phyloP scores from a whole-genome alignment of 2,113 vertebrate genomes.

The Equus przewalskii region DNA sequence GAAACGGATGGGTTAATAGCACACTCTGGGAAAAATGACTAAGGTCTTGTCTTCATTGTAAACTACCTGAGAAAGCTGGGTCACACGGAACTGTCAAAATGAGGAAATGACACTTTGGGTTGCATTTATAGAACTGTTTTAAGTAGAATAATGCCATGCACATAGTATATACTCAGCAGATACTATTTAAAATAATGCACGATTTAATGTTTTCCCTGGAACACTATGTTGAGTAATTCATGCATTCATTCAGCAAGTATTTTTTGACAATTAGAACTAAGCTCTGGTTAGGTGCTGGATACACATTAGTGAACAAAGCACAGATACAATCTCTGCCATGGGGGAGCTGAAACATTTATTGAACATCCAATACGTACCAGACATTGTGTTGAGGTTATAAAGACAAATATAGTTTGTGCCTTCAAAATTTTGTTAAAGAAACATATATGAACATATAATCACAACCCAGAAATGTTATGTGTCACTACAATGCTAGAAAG shows the following conservation, averaged over 20 bases:
- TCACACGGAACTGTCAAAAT: not conserved
- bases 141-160: not conserved
- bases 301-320: not conserved
- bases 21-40: not conserved
- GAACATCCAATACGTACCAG: not conserved
- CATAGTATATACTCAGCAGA: not conserved
- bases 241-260: not conserved
- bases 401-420: not conserved
- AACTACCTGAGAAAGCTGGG: not conserved
- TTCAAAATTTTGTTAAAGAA: not conserved
- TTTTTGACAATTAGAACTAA: not conserved
- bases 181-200: not conserved
- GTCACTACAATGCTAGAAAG: not conserved
- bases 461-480: not conserved
- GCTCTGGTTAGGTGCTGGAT: not conserved
- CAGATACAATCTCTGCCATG: not conserved
- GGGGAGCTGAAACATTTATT: not conserved
- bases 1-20: not conserved
- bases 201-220: not conserved
- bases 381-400: not conserved
- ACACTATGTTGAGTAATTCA: not conserved
- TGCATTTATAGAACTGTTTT: not conserved
- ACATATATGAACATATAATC: not conserved
- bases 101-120: not conserved
- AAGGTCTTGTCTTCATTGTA: not conserved